Evolutionary conservation across 2,797 vertebrate genomes (phyloP), one percentile per base, ranked within the genome.

Genomic region (Brachyalestes nurse): DNA sequence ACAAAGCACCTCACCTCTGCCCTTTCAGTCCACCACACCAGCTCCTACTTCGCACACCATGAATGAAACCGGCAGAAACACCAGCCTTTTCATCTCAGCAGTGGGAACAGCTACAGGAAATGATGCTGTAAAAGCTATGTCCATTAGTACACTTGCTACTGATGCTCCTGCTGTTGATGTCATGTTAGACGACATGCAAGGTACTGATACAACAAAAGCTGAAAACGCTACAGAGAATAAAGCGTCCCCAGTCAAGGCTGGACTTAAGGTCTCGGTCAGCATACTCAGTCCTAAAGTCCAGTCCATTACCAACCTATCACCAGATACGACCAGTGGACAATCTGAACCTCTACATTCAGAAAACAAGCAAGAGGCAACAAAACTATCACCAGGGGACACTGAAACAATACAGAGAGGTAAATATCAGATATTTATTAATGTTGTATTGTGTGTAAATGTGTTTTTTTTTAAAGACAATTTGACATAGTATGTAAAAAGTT

Each of bases 341-440:
- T 57, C 51, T 72, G 51, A 57, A 73, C 9, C 17, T 73, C 53
- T 34, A 38, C 25, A 38, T 34, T 7, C 17, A 16, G 49, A 38
- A 53, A 72, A 72, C 1, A 57, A 38, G 14, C 49, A 34, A 57
- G 70, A 57, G 28, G 25, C 21, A 28, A n/a, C 42, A 69, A 53
- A 16, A 3, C 19, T 70, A 16, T 72, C 25, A 5, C 13, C 47
- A 51, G 49, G 57, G 17, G 17, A 34, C 28, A 57, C 51, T 25
- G 23, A 51, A 53, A 12, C 49, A 34, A 8, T 23, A 19, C 47
- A 70, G 6, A 62, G 57, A 70, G 79, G 83, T 84, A 23, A 47
- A 49, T 8, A 5, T 5, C 14, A 55, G 62, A 66, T 28, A 40
- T 40, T 61, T 49, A 67, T 67, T 25, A 51, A 25, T 16, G 47